These are phyloP conservation scores for Pseudeuparius sepicola DNA, from an alignment of 2,888 invertebrate genomes.

Conservation along the genomic window DNA sequence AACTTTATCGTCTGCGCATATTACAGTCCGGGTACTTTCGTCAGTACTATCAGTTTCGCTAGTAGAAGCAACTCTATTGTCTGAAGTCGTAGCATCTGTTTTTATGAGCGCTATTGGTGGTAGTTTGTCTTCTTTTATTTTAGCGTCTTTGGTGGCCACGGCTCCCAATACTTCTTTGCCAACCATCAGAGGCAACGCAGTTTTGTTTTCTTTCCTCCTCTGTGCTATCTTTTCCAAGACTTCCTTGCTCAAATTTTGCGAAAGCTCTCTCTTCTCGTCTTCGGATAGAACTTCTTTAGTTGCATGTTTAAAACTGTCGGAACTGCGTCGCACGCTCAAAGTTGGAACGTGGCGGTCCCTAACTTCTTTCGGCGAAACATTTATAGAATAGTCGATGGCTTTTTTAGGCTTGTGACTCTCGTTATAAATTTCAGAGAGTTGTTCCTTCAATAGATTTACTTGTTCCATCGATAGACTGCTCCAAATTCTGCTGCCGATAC, in stretches of 20 bases:
- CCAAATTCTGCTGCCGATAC: conserved; percentile 68
- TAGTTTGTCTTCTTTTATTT: conserved; percentile 26
- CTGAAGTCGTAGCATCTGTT: conserved; percentile 31
- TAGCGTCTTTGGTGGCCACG: conserved; percentile 46
- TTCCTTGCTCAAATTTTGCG: conserved; percentile 63
- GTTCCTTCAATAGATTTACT: conserved; percentile 67
- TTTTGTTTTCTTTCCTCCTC: conserved; percentile 29
- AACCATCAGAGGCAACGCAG: conserved; percentile 34
- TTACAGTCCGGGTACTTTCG: conserved; percentile 53
- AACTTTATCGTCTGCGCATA: conserved; percentile 49
- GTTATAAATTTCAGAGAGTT: conserved; percentile 72
- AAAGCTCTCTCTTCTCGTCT: conserved; percentile 61
- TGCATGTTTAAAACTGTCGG: conserved; percentile 35
- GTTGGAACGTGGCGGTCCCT: conserved; percentile 19
- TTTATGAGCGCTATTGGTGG: conserved; percentile 34
- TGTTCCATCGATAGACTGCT: conserved; percentile 79
- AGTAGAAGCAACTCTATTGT: conserved; percentile 41
- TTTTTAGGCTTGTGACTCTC: conserved; percentile 35
- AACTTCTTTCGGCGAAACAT: background rate
- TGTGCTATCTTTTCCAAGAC: conserved; percentile 53
- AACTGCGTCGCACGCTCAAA: conserved; percentile 41
- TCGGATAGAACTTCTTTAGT: conserved; percentile 43
- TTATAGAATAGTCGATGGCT: conserved; percentile 39
- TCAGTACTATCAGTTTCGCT: conserved; percentile 68
- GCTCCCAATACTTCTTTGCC: conserved; percentile 54